Conservation (phyloP, 1,140 invertebrate genomes). For the Hylaeus anthracinus region DNA sequence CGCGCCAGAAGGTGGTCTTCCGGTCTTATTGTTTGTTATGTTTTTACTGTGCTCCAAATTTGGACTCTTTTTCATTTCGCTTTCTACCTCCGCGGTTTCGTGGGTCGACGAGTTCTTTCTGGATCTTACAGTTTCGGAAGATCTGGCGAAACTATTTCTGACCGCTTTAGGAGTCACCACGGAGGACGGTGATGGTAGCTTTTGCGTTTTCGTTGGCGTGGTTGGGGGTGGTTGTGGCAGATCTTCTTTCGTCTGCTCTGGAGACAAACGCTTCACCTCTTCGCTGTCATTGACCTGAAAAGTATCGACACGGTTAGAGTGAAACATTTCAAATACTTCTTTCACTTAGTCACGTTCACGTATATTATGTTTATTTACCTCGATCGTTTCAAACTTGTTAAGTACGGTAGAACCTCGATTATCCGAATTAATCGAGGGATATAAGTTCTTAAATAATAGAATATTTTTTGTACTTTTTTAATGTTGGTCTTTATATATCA, state of each 20-base stretch:
- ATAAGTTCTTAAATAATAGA: too few relatives aligned
- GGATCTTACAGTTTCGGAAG: conserved; percentile 65
- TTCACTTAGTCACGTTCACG: neutral
- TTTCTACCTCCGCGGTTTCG: neutral
- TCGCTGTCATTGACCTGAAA: conserved; percentile 32
- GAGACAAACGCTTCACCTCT: neutral
- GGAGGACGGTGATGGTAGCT: conserved; percentile 34
- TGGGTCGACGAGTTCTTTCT: conserved; percentile 42
- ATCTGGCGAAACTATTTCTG: conserved; percentile 68
- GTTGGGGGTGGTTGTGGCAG: conserved; percentile 69
- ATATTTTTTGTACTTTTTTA: too few relatives aligned
- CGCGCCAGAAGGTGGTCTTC: conserved; percentile 34
- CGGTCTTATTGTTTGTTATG: conserved; percentile 19
- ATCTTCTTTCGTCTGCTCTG: conserved; percentile 24
- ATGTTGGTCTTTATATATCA: too few relatives aligned
- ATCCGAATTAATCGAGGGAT: too few relatives aligned
- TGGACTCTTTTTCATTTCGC: conserved; percentile 15
- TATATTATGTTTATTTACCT: neutral
- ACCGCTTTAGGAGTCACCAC: conserved; percentile 70
- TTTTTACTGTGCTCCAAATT: conserved; percentile 42
- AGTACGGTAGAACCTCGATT: too few relatives aligned
- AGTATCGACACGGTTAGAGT: neutral
- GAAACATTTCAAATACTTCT: neutral
- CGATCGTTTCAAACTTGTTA: neutral
- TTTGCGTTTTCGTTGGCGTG: conserved; percentile 59